Base-by-base conservation (phyloP, 2,888 invertebrate genomes). In the Erannis defoliaria region DNA sequence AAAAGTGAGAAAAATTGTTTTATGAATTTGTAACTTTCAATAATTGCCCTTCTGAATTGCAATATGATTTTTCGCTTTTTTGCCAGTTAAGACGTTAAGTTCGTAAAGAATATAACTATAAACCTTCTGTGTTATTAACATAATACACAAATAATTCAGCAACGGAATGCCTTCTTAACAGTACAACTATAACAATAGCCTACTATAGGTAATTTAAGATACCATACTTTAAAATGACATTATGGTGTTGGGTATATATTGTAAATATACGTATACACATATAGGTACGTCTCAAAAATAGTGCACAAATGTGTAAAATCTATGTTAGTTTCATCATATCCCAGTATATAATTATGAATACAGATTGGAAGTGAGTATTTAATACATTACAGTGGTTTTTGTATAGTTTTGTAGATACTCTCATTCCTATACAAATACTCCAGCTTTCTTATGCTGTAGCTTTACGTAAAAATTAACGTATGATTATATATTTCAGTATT, bases 141-240 rank as follows among this genome's bases (percentile, higher is more conserved):
- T 90, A 86, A 86, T 82, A 80, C 90, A 88, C 82, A 85, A 81
- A 78, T 78, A 78, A 81, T 82, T 77, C 82, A 86, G 81, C 81
- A 93, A 93, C 93, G 90, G 89, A 82, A 92, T 93, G 93, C 93
- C 93, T 93, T 93, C 82, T 76, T 78, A 75, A 90, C 93, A 93
- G 93, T 93, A 93, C 93, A 93, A 93, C 84, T 90, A 84, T 35
- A 46, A 82, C 90, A 90, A 91, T 93, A 93, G 86, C 88, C 84
- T 91, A 89, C 83, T 61, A 16, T 90, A 90, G 88, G 82, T 89
- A 85, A 89, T 81, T 81, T 83, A 85, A 83, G 77, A 80, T 72
- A 67, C 56, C 65, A 64, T 78, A 74, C 82, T 79, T 75, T 76
- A 76, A 79, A 81, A 84, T 84, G 83, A 78, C 84, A 72, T 68